Conservation (phyloP, 2,888 invertebrate species). For the Cryptocheilus praepositus region DNA sequence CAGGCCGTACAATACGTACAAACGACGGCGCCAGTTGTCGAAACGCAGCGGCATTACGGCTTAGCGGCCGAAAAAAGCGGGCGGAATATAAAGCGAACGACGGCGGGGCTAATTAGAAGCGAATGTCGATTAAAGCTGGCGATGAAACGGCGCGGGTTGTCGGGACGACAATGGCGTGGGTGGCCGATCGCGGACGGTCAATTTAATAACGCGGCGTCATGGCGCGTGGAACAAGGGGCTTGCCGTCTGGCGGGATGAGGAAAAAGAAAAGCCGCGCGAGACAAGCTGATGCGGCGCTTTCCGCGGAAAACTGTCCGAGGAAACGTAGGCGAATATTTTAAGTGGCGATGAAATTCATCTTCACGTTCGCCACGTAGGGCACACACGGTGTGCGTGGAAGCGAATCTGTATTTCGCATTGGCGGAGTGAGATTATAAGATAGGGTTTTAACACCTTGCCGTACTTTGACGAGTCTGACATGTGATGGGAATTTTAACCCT, state of each 20-base stretch:
- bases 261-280: slow-evolving; percentile 1
- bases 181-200: neutral
- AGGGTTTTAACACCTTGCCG: too few relatives aligned
- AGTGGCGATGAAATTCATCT: slow-evolving; percentile 35
- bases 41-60: neutral
- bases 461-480: too few relatives aligned
- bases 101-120: slow-evolving; percentile 33
- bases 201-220: neutral
- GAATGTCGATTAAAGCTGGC: slow-evolving; percentile 35
- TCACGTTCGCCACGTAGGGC: slow-evolving; percentile 4
- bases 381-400: too few relatives aligned
- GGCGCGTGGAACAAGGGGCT: neutral
- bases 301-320: slow-evolving; percentile 16
- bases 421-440: too few relatives aligned
- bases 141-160: slow-evolving; percentile 5
- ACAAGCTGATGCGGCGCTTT: slow-evolving; percentile 15
- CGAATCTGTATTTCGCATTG: too few relatives aligned
- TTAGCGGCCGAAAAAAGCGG: neutral
- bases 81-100: too few relatives aligned
- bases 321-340: slow-evolving; percentile 24
- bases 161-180: neutral
- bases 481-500: too few relatives aligned
- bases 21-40: neutral
- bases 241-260: too few relatives aligned
- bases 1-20: neutral